A percentile compares a stretch with the other conserved stretches of the same genome.
Conservation (phyloP, 2,113 vertebrate genomes). For the Sitta europaea region DNA sequence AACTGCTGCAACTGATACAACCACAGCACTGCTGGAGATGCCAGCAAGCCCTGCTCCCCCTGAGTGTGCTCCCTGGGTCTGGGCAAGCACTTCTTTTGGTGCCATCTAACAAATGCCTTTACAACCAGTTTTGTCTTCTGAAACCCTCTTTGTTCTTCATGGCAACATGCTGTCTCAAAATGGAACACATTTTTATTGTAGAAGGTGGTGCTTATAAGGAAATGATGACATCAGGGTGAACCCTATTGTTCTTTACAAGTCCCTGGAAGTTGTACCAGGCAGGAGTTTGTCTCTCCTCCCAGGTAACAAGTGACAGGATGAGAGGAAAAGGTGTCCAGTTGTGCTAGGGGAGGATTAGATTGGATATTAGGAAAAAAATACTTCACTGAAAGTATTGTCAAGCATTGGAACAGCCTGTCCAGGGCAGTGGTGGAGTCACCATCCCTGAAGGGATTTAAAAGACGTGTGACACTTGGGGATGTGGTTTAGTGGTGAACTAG, state of each 20-base stretch:
- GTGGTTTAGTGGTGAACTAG: neutral
- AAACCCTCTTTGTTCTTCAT: neutral
- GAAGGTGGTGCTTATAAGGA: neutral
- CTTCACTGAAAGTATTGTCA: neutral
- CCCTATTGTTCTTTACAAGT: neutral
- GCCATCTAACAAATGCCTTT: rapidly evolving
- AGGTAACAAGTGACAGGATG: neutral
- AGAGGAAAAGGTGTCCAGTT: neutral
- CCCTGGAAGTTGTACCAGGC: neutral
- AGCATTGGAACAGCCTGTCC: neutral
- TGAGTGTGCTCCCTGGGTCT: neutral
- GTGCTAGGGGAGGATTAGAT: neutral
- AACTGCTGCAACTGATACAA: neutral
- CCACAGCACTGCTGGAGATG: neutral
- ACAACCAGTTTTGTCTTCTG: neutral
- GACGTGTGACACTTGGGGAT: neutral
- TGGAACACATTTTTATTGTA: neutral
- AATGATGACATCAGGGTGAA: neutral
- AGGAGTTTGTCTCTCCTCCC: neutral
- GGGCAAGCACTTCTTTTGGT: neutral
- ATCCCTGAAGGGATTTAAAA: neutral
- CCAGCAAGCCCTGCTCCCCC: neutral
- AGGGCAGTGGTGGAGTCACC: neutral
- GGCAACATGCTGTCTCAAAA: neutral
- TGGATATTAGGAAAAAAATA: neutral